These are phyloP conservation scores for Setipinna tenuifilis DNA, from an alignment of 2,797 vertebrate species.

Conservation along the genomic window DNA sequence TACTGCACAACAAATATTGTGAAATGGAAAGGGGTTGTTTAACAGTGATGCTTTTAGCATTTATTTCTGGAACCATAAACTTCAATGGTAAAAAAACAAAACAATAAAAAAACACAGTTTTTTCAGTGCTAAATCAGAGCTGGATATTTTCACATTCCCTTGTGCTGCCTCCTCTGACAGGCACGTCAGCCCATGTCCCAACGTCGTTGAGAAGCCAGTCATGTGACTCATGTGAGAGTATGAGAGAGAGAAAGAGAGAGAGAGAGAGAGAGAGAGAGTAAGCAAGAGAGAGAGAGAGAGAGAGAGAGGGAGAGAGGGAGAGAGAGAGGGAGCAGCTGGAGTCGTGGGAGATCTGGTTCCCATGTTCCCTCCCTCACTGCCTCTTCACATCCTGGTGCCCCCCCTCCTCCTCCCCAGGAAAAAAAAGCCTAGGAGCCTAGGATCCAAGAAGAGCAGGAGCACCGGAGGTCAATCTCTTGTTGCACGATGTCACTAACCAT, in stretches of 20 bases:
- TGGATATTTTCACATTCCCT: constrained; percentile 15
- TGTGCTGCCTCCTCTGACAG: neutral
- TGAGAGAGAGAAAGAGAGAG: too few relatives aligned
- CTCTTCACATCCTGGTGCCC: constrained; percentile 18
- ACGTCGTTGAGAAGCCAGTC: neutral
- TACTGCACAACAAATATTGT: neutral
- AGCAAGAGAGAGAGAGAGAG: neutral
- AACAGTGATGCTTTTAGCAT: constrained; percentile 11
- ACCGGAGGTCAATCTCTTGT: constrained; percentile 79
- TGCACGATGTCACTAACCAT: constrained; percentile 76
- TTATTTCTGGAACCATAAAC: constrained; percentile 21
- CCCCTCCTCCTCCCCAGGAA: neutral
- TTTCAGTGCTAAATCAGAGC: constrained; percentile 14
- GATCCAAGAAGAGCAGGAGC: constrained; percentile 69
- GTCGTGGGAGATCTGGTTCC: constrained; percentile 41
- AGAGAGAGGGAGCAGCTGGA: constrained; percentile 41
- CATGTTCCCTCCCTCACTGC: constrained; percentile 62
- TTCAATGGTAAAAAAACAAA: neutral
- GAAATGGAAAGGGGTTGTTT: constrained; percentile 16
- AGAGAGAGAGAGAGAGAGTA: too few relatives aligned
- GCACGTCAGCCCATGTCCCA: neutral
- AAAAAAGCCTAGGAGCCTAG: constrained; percentile 59
- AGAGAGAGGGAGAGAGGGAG: neutral
- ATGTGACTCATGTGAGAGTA: neutral
- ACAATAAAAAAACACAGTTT: neutral